Conservation (phyloP, 2,888 invertebrate genomes). For the Pachymerium ferrugineum region DNA sequence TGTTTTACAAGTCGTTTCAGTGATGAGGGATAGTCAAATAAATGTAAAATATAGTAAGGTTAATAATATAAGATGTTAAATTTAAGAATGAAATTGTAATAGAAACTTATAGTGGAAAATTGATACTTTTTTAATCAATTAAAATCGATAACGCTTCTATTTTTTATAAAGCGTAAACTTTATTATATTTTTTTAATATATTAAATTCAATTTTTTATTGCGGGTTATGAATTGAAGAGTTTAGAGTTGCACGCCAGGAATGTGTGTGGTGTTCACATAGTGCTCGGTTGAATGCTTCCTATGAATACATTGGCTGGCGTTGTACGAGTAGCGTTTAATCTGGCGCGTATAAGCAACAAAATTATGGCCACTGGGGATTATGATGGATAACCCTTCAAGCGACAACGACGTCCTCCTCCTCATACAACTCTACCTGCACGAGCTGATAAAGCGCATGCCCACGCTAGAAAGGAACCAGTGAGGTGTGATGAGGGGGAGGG, state of each 20-base stretch:
- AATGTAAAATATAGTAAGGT: no score
- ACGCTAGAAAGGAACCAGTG: slow-evolving; percentile 19
- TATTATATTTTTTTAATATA: not conserved
- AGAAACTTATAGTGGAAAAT: no score
- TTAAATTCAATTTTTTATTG: no score
- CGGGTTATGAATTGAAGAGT: not conserved
- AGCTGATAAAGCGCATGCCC: slow-evolving; percentile 24
- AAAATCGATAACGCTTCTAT: no score
- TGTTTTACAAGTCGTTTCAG: slow-evolving; percentile 9
- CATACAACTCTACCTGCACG: slow-evolving; percentile 9
- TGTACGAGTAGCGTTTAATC: slow-evolving; percentile 24
- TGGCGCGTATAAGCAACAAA: slow-evolving; percentile 27
- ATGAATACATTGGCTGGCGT: slow-evolving; percentile 24
- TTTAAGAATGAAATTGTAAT: not conserved
- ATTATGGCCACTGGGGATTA: slow-evolving; percentile 27
- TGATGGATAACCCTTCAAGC: slow-evolving; percentile 27
- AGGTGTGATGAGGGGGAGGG: slow-evolving; percentile 20
- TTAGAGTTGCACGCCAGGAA: slow-evolving; percentile 14
- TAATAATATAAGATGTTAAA: no score
- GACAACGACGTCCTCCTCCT: slow-evolving; percentile 12
- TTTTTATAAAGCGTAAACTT: no score
- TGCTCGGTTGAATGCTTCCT: slow-evolving; percentile 23
- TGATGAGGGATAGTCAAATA: not conserved
- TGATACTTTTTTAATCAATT: no score
- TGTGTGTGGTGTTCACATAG: slow-evolving; percentile 16